Evolutionary conservation across 2,888 invertebrate species (phyloP).

Genomic region (Sisyra nigra): DNA sequence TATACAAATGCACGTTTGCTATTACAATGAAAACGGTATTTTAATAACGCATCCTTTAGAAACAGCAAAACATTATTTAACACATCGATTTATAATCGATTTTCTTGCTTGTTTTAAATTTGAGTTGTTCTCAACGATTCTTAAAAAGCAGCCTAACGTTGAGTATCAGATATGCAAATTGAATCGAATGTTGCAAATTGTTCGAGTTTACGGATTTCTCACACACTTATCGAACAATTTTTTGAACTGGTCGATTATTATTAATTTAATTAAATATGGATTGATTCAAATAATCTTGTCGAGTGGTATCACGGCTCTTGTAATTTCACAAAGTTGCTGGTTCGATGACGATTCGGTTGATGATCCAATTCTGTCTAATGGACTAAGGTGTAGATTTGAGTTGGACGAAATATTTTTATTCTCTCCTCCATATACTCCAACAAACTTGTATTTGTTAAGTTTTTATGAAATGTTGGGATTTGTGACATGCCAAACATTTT

Average conservation of each 20-base stretch:
- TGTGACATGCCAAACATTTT: no score
- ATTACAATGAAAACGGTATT: conserved; percentile 29
- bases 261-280: conserved; percentile 10
- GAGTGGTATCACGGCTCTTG: no score
- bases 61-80: conserved; percentile 28
- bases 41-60: conserved; percentile 31
- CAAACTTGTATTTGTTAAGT: no score
- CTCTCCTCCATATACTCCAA: no score
- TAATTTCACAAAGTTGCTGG: no score
- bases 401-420: no score
- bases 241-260: conserved; percentile 8
- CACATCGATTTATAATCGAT: conserved; percentile 27
- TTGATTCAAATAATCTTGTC: conserved; percentile 10
- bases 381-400: no score
- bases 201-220: conserved; percentile 12
- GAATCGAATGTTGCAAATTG: conserved; percentile 13
- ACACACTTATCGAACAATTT: conserved; percentile 10
- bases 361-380: no score
- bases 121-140: conserved; percentile 17
- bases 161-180: conserved; percentile 15
- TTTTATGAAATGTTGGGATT: no score
- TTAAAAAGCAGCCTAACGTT: conserved; percentile 22
- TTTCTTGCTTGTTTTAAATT: conserved; percentile 28
- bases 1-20: conserved; percentile 32
- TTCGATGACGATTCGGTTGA: no score